phyloP scores from a whole-genome alignment of 2,888 invertebrate genomes.

The Cerceris ruficornis region DNA sequence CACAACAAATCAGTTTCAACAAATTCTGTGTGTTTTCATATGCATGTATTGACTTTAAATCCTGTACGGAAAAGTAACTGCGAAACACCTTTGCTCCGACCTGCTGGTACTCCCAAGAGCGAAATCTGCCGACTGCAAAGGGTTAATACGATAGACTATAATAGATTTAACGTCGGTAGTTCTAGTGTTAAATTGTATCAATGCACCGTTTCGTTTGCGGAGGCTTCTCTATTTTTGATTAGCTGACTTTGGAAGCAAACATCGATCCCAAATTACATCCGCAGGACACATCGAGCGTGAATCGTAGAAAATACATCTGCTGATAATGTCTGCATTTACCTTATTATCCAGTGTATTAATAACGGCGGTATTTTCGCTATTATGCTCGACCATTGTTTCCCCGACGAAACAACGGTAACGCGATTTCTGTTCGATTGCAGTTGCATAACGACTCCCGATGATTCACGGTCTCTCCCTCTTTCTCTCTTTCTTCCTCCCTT shows the following conservation, averaged over 20 bases:
- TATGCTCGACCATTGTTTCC: slow-evolving; percentile 48
- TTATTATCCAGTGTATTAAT: slow-evolving; percentile 55
- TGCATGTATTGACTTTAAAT: too few relatives aligned
- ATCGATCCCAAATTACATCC: not conserved
- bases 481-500: not conserved
- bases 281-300: not conserved
- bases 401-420: slow-evolving; percentile 34
- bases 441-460: slow-evolving; percentile 57
- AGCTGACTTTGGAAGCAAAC: not conserved
- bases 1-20: too few relatives aligned
- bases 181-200: too few relatives aligned
- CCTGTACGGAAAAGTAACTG: too few relatives aligned
- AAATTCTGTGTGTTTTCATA: too few relatives aligned
- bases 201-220: too few relatives aligned
- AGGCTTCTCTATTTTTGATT: too few relatives aligned
- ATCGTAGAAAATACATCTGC: not conserved
- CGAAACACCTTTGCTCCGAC: too few relatives aligned
- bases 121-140: too few relatives aligned
- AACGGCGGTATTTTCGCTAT: slow-evolving; percentile 46
- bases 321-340: slow-evolving; percentile 30
- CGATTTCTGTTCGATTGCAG: slow-evolving; percentile 53
- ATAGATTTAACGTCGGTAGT: too few relatives aligned
- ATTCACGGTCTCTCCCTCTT: slow-evolving; percentile 35
- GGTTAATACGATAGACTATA: too few relatives aligned
- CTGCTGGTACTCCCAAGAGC: too few relatives aligned